Evolutionary conservation across 2,113 vertebrate species (phyloP), one percentile per base, ranked within the genome.

Genomic region (Acrocephalus arundinaceus): DNA sequence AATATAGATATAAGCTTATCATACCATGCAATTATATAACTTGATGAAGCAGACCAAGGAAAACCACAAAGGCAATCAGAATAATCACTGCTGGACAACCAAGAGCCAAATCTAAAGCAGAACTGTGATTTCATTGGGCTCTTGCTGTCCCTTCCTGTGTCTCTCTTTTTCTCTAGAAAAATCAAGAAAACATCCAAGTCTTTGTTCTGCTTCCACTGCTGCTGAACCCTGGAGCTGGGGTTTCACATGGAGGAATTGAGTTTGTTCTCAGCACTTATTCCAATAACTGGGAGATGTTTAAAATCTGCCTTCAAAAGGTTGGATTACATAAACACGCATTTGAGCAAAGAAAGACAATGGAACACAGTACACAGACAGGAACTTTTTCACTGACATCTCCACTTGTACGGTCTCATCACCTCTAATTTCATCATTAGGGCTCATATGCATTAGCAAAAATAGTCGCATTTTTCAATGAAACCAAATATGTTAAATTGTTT

Each of bases 241-340:
- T 81, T 86, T 81, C 39, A 65, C 2, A 0, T 45, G 27, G 6
- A 49, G 33, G 20, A 25, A 72, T 75, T 82, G 48, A 63, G 7
- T 68, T 86, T 94, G 14, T 63, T 76, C 54, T 87, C 28, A 76
- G 35, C 27, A 45, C n/a, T 87, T 83, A 45, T 24, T 90, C 51
- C 58, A 70, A 1, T 24, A n/a, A 55, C 20, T 0, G 0, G 8
- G 12, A 65, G 8, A 5, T 1, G 2, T 54, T 37, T 22, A 45
- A 85, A 58, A 41, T 55, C 28, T 79, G 8, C 23, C 57, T 87
- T 82, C 35, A 70, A 73, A 82, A 79, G 45, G 2, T 10, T 71
- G 24, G 21, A 24, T 79, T 54, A 30, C 24, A 33, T 9, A 22
- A 88, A 4, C 19, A 28, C 23, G 71, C 2, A 15, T 16, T 49